Evolutionary conservation across 1,140 invertebrate species (phyloP).

Genomic region (Bombus ignitus): DNA sequence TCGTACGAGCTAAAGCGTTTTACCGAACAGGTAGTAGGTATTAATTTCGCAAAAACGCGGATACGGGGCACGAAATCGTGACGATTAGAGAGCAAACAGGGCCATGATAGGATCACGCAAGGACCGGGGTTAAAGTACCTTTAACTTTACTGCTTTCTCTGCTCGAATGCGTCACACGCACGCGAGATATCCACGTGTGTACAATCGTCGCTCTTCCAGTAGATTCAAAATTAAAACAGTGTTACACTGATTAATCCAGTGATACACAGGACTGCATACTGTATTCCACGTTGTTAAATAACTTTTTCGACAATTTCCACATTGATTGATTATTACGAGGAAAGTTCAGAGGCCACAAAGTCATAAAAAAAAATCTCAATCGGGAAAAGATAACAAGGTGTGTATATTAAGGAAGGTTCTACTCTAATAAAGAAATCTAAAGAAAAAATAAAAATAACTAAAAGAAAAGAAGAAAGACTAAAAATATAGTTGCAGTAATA

Average conservation of each 20-base stretch:
- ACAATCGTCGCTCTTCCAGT: constrained; percentile 26
- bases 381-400: too few relatives aligned
- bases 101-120: constrained; percentile 54
- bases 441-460: too few relatives aligned
- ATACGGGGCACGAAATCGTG: constrained; percentile 32
- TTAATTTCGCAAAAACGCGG: constrained; percentile 31
- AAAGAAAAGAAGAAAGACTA: too few relatives aligned
- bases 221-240: neutral
- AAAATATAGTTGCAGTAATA: too few relatives aligned
- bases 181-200: neutral
- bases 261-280: neutral
- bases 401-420: too few relatives aligned
- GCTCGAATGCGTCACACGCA: constrained; percentile 8
- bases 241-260: neutral
- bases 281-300: too few relatives aligned
- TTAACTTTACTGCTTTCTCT: neutral
- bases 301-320: too few relatives aligned
- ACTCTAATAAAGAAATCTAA: too few relatives aligned
- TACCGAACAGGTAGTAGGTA: neutral
- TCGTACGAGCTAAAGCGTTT: constrained; percentile 8
- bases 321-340: neutral
- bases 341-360: neutral
- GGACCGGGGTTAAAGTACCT: constrained; percentile 40
- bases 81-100: constrained; percentile 29
- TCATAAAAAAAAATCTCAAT: too few relatives aligned